These are phyloP conservation scores for Aratinga solstitialis DNA, from an alignment of 2,797 vertebrate species.

Conservation along the genomic window DNA sequence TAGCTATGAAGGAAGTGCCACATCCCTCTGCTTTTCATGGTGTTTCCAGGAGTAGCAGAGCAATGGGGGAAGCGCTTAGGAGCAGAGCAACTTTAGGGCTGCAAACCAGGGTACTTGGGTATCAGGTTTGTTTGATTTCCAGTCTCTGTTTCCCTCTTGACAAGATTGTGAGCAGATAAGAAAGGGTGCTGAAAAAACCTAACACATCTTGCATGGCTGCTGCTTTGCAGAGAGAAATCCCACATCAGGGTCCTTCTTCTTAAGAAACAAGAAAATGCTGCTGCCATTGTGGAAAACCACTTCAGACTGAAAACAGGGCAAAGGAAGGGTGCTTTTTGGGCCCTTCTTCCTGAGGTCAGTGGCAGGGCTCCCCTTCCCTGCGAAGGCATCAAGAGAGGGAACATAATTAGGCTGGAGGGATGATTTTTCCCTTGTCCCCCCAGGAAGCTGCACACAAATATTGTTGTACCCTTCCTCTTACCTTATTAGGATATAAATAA, in stretches of 20 bases:
- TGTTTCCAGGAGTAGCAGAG: background rate
- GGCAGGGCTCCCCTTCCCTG: background rate
- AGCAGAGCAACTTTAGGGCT: background rate
- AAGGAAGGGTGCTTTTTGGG: background rate
- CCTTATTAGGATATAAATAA: background rate
- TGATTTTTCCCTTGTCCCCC: background rate
- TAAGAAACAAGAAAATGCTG: background rate
- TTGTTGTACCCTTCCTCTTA: background rate
- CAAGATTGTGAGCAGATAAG: background rate
- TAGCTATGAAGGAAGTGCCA: background rate
- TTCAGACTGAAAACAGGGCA: background rate
- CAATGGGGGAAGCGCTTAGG: background rate
- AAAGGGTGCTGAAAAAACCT: background rate
- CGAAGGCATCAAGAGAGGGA: background rate
- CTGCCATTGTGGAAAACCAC: background rate
- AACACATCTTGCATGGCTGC: fast-evolving
- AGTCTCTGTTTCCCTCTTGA: fast-evolving
- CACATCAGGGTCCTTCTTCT: background rate
- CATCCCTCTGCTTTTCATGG: background rate
- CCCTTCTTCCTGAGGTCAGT: background rate
- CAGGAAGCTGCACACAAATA: background rate
- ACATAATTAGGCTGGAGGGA: background rate
- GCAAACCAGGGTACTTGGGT: background rate
- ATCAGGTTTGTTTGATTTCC: background rate
- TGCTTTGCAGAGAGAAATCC: background rate